Percentiles rank a stretch among this genome's conserved stretches.
Evolutionary conservation across 1,140 invertebrate species (phyloP).

Genomic region (Agraylea sexmaculata): DNA sequence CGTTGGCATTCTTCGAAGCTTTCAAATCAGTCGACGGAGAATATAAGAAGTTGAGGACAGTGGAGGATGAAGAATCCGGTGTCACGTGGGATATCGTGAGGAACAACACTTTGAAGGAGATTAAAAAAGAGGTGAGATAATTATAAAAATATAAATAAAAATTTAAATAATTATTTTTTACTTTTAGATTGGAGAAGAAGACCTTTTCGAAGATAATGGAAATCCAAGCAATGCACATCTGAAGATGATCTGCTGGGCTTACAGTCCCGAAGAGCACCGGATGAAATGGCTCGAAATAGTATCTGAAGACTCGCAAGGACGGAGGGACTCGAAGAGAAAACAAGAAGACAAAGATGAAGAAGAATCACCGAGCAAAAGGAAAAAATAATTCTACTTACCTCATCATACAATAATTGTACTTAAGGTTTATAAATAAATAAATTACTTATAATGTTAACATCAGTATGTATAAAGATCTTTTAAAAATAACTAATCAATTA

Average conservation of each 20-base stretch:
- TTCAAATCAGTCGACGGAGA: slow-evolving; percentile 46
- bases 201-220: slow-evolving; percentile 46
- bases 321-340: slow-evolving; percentile 11
- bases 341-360: slow-evolving; percentile 9
- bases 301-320: slow-evolving; percentile 1
- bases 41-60: slow-evolving; percentile 50
- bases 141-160: background rate
- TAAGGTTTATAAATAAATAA: too few relatives aligned
- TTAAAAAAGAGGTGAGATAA: slow-evolving; percentile 42
- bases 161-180: background rate
- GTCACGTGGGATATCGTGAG: slow-evolving; percentile 52
- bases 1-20: slow-evolving; percentile 38
- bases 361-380: slow-evolving; percentile 13
- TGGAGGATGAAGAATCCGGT: slow-evolving; percentile 38
- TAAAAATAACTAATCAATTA: too few relatives aligned
- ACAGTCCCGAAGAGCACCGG: slow-evolving; percentile 37
- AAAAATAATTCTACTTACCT: slow-evolving; percentile 15
- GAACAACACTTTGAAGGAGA: slow-evolving; percentile 41
- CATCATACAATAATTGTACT: too few relatives aligned
- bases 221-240: slow-evolving; percentile 47
- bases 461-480: too few relatives aligned
- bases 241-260: slow-evolving; percentile 50
- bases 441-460: too few relatives aligned
- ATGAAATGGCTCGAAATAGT: slow-evolving; percentile 19
- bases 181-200: slow-evolving; percentile 22